Evolutionary conservation across 2,888 invertebrate genomes (phyloP).

Genomic region (Stramonita haemastoma): DNA sequence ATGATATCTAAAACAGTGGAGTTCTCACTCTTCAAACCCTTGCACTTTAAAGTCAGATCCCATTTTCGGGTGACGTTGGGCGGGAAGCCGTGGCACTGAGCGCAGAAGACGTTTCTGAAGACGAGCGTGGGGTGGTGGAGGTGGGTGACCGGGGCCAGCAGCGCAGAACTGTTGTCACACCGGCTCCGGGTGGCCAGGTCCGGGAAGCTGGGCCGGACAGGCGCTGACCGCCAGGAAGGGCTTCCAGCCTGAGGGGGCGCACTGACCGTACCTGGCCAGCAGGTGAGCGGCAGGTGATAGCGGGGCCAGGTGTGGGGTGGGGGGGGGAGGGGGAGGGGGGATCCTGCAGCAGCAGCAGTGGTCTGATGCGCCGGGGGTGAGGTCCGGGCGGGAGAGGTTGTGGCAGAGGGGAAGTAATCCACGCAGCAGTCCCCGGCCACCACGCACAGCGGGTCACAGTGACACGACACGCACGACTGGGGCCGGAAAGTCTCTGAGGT

Average conservation of each 20-base stretch:
- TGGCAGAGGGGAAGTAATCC: conserved; percentile 22
- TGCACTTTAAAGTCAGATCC: neutral
- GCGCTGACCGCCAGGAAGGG: neutral
- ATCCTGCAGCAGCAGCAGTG: neutral
- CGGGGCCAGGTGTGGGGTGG: neutral
- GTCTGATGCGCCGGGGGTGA: neutral
- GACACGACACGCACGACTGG: neutral
- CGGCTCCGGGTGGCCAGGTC: neutral
- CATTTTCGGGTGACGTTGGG: neutral
- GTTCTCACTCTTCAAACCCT: neutral
- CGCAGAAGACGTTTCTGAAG: conserved; percentile 24
- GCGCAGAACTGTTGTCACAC: neutral
- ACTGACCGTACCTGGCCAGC: neutral
- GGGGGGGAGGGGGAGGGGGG: neutral
- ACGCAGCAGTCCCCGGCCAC: conserved; percentile 22
- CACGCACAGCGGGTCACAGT: conserved; percentile 18
- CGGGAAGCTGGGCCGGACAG: neutral
- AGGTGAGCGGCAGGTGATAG: neutral
- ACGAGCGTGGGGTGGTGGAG: neutral
- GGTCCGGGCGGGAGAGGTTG: neutral
- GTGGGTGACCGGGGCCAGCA: conserved; percentile 3
- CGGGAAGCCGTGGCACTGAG: neutral
- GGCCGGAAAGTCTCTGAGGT: neutral
- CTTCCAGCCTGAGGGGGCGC: neutral
- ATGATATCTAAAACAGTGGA: neutral